Percentiles rank a stretch among this genome's conserved stretches.
phyloP scores from a whole-genome alignment of 2,113 vertebrate species.

The Poeciliopsis occidentalis region DNA sequence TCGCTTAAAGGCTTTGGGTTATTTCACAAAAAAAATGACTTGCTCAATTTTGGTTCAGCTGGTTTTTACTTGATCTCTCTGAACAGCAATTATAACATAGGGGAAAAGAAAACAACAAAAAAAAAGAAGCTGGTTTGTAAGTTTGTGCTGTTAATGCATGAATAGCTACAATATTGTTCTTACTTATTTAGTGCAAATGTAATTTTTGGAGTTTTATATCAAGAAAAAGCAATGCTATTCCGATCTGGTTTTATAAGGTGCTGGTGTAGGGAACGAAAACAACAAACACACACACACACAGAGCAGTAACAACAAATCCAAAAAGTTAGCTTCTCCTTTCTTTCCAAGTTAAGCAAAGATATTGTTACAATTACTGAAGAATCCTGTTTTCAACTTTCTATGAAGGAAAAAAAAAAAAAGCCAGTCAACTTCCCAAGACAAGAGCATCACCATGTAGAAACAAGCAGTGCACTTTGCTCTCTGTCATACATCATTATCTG shows the following conservation, averaged over 20 bases:
- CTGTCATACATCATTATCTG: background rate
- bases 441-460: background rate
- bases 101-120: background rate
- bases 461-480: background rate
- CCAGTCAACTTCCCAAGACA: too few relatives aligned
- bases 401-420: background rate
- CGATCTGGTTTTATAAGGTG: constrained; percentile 78
- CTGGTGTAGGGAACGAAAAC: constrained; percentile 69
- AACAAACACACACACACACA: background rate
- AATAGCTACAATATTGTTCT: constrained; percentile 52
- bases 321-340: constrained; percentile 40
- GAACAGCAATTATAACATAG: background rate
- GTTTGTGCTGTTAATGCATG: constrained; percentile 38
- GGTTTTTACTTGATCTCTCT: background rate
- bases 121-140: background rate
- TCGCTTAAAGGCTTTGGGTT: constrained; percentile 49
- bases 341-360: background rate
- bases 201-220: constrained; percentile 33
- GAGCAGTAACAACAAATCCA: constrained; percentile 51
- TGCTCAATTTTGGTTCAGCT: constrained; percentile 8
- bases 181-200: constrained; percentile 71
- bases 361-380: background rate
- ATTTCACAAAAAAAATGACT: constrained; percentile 15
- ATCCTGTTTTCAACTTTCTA: background rate
- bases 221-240: constrained; percentile 65